These are phyloP conservation scores for Drosophila limbata DNA, from an alignment of 2,888 invertebrate genomes.

Conservation along the genomic window DNA sequence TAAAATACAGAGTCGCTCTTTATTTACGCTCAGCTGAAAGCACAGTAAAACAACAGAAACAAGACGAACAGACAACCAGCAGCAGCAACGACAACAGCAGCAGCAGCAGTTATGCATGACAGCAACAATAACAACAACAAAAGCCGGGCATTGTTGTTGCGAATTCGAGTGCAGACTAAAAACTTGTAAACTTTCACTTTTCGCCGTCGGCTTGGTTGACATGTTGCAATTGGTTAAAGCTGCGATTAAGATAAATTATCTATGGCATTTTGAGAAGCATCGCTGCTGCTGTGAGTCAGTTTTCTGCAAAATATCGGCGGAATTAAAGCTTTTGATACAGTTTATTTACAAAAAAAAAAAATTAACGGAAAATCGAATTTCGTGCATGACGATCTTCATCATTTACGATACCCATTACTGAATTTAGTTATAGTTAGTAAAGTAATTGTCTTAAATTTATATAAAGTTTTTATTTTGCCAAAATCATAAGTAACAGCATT, in stretches of 20 bases:
- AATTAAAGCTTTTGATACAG: conserved; percentile 19
- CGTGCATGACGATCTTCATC: conserved; percentile 18
- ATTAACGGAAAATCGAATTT: conserved; percentile 15
- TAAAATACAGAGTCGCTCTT: conserved; percentile 27
- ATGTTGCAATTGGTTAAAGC: conserved; percentile 64
- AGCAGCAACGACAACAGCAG: conserved; percentile 16
- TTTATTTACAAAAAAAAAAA: not conserved
- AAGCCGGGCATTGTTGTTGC: conserved; percentile 50
- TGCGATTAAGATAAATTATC: conserved; percentile 26
- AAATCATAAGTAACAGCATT: no score
- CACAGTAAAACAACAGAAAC: conserved; percentile 36
- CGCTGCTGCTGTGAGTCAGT: conserved; percentile 34
- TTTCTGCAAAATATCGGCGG: conserved; percentile 26
- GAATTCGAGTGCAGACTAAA: conserved; percentile 65
- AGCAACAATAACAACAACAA: conserved; percentile 24
- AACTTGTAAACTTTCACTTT: conserved; percentile 70
- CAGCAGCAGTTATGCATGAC: conserved; percentile 53
- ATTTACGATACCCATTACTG: not conserved
- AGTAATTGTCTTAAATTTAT: no score
- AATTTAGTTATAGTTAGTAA: no score
- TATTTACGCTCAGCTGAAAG: conserved; percentile 60
- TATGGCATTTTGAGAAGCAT: conserved; percentile 8
- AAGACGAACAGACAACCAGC: conserved; percentile 1
- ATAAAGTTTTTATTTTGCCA: no score
- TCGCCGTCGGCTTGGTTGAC: conserved; percentile 27